Conservation (phyloP, 1,140 invertebrate genomes). For the Aphelinus atriplicis region DNA sequence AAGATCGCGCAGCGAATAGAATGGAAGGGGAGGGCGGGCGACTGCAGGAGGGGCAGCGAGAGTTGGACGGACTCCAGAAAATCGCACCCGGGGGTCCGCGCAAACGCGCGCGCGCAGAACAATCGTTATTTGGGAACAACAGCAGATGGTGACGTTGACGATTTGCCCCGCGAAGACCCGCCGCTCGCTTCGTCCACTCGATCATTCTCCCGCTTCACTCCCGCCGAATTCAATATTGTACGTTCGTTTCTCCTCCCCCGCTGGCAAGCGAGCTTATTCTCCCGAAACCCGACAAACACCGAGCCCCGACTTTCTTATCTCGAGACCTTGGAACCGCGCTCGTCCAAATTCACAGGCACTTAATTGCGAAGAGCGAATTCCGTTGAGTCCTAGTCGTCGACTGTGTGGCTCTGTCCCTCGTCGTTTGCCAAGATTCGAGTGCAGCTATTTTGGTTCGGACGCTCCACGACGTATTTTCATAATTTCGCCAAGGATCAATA, state of each 20-base stretch:
- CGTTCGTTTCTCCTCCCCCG: background rate
- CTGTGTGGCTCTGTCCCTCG: background rate
- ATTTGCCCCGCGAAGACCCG: constrained; percentile 9
- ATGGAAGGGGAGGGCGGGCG: background rate
- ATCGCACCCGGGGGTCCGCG: constrained; percentile 13
- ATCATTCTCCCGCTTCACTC: background rate
- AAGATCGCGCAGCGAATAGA: constrained; percentile 1
- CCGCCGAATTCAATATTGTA: background rate
- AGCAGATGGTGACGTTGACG: constrained; percentile 25
- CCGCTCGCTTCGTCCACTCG: background rate
- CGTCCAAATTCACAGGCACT: no score
- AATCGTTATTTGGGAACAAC: constrained; percentile 35
- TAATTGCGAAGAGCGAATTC: no score
- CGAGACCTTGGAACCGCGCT: no score
- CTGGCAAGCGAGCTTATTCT: no score
- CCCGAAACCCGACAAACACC: no score
- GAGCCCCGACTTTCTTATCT: no score
- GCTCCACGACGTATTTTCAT: background rate
- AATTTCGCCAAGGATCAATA: background rate
- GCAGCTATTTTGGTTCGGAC: constrained; percentile 15
- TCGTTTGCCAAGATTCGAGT: constrained; percentile 16
- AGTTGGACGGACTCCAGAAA: constrained; percentile 29
- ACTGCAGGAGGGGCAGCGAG: background rate
- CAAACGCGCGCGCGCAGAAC: background rate
- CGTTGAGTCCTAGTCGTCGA: no score